Percentiles rank a stretch among this genome's conserved stretches.
Conservation (phyloP, 1,140 invertebrate species). For the Bombus vancouverensis region DNA sequence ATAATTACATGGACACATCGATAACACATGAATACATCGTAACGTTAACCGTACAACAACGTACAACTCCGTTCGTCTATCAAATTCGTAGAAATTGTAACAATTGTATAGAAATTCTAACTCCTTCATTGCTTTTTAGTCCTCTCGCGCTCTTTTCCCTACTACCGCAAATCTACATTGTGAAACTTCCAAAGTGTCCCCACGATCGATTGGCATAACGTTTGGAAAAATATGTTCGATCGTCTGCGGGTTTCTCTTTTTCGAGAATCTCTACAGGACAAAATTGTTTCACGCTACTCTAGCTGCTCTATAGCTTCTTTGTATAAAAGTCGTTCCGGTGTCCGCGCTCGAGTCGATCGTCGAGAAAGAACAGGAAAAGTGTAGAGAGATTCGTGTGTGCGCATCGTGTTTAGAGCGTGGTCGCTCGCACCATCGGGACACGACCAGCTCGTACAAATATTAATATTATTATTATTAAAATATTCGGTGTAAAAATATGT, state of each 20-base stretch:
- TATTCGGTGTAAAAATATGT: slow-evolving; percentile 81
- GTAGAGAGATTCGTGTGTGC: slow-evolving; percentile 58
- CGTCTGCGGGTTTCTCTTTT: not conserved
- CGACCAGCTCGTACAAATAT: slow-evolving; percentile 54
- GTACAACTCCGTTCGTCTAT: not conserved
- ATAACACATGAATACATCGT: slow-evolving; percentile 32
- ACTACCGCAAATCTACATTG: not conserved
- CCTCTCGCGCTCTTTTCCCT: not conserved
- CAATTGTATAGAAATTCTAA: slow-evolving; percentile 46
- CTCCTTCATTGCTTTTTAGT: not conserved
- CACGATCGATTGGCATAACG: not conserved
- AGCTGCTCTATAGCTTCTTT: slow-evolving; percentile 32
- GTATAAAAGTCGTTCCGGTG: slow-evolving; percentile 42
- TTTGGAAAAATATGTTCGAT: slow-evolving; percentile 1
- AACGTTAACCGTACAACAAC: slow-evolving; percentile 29
- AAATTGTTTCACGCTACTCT: slow-evolving; percentile 29
- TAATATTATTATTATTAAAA: slow-evolving; percentile 73
- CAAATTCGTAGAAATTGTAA: slow-evolving; percentile 45
- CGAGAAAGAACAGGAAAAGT: slow-evolving; percentile 40
- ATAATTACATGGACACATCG: slow-evolving; percentile 43
- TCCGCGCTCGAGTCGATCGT: slow-evolving; percentile 64
- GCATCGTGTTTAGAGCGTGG: slow-evolving; percentile 24
- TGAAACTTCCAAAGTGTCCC: not conserved
- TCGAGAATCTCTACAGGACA: not conserved
- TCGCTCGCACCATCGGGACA: not conserved